Evolutionary conservation across 2,113 vertebrate genomes (phyloP).

Genomic region (Gobio gobio): DNA sequence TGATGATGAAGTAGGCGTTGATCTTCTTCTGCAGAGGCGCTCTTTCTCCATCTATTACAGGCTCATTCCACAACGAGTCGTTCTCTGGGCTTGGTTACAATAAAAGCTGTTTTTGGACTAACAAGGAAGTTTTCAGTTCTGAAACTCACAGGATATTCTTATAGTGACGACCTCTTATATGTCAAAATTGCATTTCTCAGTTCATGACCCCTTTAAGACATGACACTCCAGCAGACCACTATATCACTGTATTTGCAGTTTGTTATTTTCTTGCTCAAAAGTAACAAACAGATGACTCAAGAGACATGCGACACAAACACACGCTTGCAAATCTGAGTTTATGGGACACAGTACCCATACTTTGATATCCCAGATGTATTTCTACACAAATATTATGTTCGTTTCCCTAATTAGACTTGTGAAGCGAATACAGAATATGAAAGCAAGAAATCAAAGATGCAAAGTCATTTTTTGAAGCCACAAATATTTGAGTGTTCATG

Average conservation of each 20-base stretch:
- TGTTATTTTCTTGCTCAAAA: slow-evolving; percentile 36
- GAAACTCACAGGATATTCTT: too few relatives aligned
- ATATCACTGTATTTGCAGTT: not conserved
- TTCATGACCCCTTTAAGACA: not conserved
- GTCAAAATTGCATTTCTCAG: too few relatives aligned
- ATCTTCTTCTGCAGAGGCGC: too few relatives aligned
- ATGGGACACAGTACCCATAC: slow-evolving; percentile 7
- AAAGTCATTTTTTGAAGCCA: slow-evolving; percentile 27
- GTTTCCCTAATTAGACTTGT: slow-evolving; percentile 49
- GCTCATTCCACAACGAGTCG: too few relatives aligned
- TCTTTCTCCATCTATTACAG: too few relatives aligned
- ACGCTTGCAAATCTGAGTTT: slow-evolving; percentile 26
- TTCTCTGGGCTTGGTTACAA: too few relatives aligned
- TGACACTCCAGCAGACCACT: not conserved
- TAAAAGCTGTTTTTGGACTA: too few relatives aligned
- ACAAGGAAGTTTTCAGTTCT: too few relatives aligned
- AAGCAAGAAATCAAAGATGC: not conserved
- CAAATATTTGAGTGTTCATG: slow-evolving; percentile 7
- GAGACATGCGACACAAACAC: slow-evolving; percentile 4
- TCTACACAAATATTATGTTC: slow-evolving; percentile 51
- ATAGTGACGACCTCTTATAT: too few relatives aligned
- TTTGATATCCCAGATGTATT: slow-evolving; percentile 50
- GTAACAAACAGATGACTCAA: slow-evolving; percentile 33
- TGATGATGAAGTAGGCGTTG: too few relatives aligned
- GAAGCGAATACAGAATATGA: not conserved